phyloP scores from a whole-genome alignment of 2,797 vertebrate species.

The Alauda arvensis region DNA sequence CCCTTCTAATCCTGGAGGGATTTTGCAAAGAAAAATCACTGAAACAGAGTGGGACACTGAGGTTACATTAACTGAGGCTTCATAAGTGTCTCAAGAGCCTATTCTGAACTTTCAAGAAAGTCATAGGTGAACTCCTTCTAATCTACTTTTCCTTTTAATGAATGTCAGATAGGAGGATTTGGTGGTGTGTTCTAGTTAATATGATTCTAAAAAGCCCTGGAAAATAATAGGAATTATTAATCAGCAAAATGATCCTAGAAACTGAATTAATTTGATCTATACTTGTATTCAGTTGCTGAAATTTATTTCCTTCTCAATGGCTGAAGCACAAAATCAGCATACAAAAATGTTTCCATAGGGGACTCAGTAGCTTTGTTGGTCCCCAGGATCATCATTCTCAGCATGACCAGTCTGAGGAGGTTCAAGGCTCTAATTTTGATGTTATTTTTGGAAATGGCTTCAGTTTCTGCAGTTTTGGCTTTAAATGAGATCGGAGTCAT shows the following conservation, averaged over 20 bases:
- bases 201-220: background rate
- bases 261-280: background rate
- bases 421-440: conserved; percentile 66
- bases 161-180: background rate
- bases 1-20: background rate
- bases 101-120: background rate
- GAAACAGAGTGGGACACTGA: background rate
- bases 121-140: background rate
- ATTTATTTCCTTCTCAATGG: background rate
- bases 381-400: conserved; percentile 60
- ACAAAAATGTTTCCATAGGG: conserved; percentile 25
- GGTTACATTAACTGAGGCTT: background rate
- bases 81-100: background rate
- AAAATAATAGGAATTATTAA: background rate
- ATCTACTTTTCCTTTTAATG: background rate
- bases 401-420: conserved; percentile 62
- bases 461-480: conserved; percentile 74
- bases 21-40: background rate
- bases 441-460: conserved; percentile 79
- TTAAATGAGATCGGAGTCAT: conserved; percentile 70
- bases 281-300: background rate
- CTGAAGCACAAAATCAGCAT: conserved; percentile 33
- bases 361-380: conserved; percentile 55
- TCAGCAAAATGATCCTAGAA: background rate
- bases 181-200: background rate